Evolutionary conservation across 2,797 vertebrate genomes (phyloP).

Genomic region (Crenuchus spilurus): DNA sequence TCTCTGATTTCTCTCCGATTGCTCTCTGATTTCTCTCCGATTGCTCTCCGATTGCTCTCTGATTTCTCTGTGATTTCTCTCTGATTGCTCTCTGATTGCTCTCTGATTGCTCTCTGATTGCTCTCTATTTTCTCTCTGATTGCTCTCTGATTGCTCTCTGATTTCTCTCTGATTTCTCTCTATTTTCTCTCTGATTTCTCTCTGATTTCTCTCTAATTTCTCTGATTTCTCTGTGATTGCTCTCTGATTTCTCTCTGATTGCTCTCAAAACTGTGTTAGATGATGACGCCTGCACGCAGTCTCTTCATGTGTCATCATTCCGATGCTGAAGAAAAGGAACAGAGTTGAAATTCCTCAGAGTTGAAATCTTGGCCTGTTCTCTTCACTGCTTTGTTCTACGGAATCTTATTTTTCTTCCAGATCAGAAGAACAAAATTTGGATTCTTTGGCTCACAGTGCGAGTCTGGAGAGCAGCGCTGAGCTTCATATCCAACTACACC

Average conservation of each 20-base stretch:
- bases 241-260: background rate
- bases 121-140: too few species aligned
- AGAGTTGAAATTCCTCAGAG: background rate
- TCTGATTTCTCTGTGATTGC: too few species aligned
- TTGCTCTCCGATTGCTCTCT: too few species aligned
- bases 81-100: too few species aligned
- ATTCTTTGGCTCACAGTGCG: background rate
- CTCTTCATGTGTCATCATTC: conserved; percentile 15
- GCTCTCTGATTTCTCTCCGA: too few species aligned
- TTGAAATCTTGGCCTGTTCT: background rate
- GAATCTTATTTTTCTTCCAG: background rate
- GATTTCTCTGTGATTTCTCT: too few species aligned
- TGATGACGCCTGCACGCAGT: conserved; percentile 1
- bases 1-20: too few species aligned
- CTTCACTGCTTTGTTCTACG: background rate
- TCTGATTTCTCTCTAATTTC: too few species aligned
- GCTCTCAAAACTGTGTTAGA: background rate
- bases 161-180: too few species aligned
- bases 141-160: too few species aligned
- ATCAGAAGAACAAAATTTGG: conserved; percentile 47
- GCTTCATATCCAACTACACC: conserved; percentile 57
- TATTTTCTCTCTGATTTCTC: too few species aligned
- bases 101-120: too few species aligned
- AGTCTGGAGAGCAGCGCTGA: conserved; percentile 31
- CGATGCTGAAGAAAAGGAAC: background rate